Conservation (phyloP, 2,888 invertebrate species). For the Aleiodes leptofemur region DNA sequence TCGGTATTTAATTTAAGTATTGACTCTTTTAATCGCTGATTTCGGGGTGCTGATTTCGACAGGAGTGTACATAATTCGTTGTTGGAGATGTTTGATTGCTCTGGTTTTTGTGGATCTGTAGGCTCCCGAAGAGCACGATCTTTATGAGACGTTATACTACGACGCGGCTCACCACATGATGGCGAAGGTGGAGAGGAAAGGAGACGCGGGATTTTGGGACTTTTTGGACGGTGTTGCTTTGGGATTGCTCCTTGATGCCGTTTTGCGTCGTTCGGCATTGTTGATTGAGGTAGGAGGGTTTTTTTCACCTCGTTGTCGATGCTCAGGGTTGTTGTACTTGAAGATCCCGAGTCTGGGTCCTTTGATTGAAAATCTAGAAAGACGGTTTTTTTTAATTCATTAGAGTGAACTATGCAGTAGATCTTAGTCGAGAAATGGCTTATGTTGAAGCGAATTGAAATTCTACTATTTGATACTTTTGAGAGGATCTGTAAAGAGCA, state of each 20-base stretch:
- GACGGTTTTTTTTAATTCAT: not conserved
- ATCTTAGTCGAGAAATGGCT: too few relatives aligned
- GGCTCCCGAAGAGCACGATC: conserved; percentile 55
- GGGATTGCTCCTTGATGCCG: conserved; percentile 85
- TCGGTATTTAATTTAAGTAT: conserved; percentile 81
- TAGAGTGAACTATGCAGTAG: too few relatives aligned
- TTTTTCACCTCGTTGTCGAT: conserved; percentile 74
- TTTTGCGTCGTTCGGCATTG: conserved; percentile 73
- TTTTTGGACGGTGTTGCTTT: conserved; percentile 80
- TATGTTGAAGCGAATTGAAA: too few relatives aligned
- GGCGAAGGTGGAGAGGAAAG: conserved; percentile 75
- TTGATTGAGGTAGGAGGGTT: conserved; percentile 76
- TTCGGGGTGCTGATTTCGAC: conserved; percentile 78
- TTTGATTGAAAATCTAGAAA: conserved; percentile 74
- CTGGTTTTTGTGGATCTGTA: conserved; percentile 76
- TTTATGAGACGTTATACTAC: conserved; percentile 47
- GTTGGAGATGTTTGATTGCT: conserved; percentile 81
- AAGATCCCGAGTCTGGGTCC: conserved; percentile 76
- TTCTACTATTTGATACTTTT: too few relatives aligned
- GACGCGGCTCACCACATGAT: conserved; percentile 62
- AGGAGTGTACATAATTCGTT: conserved; percentile 81
- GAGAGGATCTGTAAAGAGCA: too few relatives aligned
- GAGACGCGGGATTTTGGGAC: conserved; percentile 76
- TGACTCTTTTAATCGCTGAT: conserved; percentile 78
- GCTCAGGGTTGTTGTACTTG: conserved; percentile 76